Evolutionary conservation across 2,888 invertebrate genomes (phyloP), one percentile per base, ranked within the genome.

Genomic region (Gnatocerus cornutus): DNA sequence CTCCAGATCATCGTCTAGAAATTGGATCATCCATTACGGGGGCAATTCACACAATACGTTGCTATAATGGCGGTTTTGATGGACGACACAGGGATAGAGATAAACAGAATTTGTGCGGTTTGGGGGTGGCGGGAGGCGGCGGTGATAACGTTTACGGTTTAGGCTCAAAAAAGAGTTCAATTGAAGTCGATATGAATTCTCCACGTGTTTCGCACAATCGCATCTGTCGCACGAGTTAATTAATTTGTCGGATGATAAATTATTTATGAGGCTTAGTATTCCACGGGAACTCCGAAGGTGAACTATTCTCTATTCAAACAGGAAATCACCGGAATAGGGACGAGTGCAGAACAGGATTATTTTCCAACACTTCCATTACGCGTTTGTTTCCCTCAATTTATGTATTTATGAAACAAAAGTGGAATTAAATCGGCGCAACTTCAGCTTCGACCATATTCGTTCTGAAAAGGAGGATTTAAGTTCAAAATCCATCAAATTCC

Each of bases 361-460:
- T 67, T 68, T 68, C 56, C 63, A 21, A 68, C 61, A 70, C 70
- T 70, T 70, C 67, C 62, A 68, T 68, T 61, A 48, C 67, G 33
- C n/a, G 33, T 33, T 33, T 33, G 33, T 33, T 33, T 33, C 33
- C 33, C 6, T n/a, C 7, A 33, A 1, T 33, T 7, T 33, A 33
- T 33, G 33, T 73, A 74, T 71, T 71, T 73, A 68, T 43, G 41
- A 67, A 73, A 73, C 70, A 70, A 71, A 70, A 66, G 73, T 58
- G 70, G 66, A 72, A 73, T 74, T 74, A 66, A 74, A 68, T 71
- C 48, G 50, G 41, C 8, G 5, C 7, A 10, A 30, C 45, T 29
- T 29, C n/a, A 59, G 12, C 46, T 30, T 45, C n/a, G 13, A 9
- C 30, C 59, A 16, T 21, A 21, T n/a, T n/a, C 21, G 1, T 52